A percentile compares a stretch with the other conserved stretches of the same genome.
Evolutionary conservation across 2,113 vertebrate species (phyloP).

Genomic region (Actenoides lindsayi): DNA sequence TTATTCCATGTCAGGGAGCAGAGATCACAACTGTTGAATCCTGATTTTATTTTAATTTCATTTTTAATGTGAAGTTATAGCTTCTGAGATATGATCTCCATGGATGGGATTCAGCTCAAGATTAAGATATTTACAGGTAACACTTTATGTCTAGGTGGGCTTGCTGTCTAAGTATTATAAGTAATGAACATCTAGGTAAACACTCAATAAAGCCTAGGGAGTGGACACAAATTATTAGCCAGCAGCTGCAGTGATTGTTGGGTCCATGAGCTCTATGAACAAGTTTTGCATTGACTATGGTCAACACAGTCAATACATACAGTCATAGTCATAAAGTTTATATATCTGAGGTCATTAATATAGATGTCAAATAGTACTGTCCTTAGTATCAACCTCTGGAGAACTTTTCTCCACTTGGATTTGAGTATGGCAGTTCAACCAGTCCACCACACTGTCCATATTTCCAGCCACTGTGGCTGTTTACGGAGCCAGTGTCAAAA

Average conservation of each 20-base stretch:
- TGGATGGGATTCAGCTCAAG: not conserved
- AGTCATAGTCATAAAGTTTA: not conserved
- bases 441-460: not conserved
- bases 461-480: not conserved
- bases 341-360: not conserved
- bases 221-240: not conserved
- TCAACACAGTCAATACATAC: not conserved
- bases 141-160: not conserved
- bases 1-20: not conserved
- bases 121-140: not conserved
- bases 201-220: not conserved
- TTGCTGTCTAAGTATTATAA: not conserved
- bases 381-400: rapidly evolving
- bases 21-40: not conserved
- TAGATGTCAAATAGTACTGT: not conserved
- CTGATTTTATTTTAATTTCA: not conserved
- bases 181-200: not conserved
- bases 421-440: not conserved
- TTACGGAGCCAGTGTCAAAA: not conserved
- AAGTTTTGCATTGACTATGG: not conserved
- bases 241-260: not conserved
- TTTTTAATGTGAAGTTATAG: not conserved
- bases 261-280: not conserved
- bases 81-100: not conserved
- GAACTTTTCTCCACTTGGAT: not conserved